Conservation (phyloP, 1,140 invertebrate genomes). For the Solen grandis region DNA sequence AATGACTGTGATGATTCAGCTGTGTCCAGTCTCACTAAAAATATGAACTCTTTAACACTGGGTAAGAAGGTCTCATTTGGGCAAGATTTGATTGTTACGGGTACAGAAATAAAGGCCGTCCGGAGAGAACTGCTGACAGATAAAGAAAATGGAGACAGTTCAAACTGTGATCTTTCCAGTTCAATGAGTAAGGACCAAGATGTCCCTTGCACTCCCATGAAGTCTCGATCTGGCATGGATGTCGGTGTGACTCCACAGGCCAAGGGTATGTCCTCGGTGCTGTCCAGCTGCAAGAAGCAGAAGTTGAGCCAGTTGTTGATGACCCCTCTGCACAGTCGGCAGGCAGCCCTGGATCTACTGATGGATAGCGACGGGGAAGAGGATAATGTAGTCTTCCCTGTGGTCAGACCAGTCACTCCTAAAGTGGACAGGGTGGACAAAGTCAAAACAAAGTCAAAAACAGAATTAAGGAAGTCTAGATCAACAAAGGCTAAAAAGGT, state of each 20-base stretch:
- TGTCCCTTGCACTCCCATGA: background rate
- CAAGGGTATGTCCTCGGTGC: background rate
- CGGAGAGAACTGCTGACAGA: slow-evolving; percentile 10
- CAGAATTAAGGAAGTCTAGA: background rate
- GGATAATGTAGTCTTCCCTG: slow-evolving; percentile 12
- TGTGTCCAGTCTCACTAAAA: no score
- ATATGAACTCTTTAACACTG: background rate
- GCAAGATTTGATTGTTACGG: background rate
- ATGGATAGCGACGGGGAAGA: slow-evolving; percentile 18
- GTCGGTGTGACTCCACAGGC: slow-evolving; percentile 9
- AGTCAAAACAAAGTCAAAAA: slow-evolving; percentile 1
- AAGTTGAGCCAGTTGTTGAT: background rate
- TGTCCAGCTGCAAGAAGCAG: background rate
- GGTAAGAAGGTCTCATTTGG: slow-evolving; percentile 29
- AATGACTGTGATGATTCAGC: no score
- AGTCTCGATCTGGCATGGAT: background rate
- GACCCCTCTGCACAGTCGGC: slow-evolving; percentile 16
- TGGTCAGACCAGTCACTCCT: slow-evolving; percentile 22
- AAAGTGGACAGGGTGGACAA: background rate
- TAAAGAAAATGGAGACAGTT: background rate
- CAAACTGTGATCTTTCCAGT: background rate
- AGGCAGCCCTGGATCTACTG: slow-evolving; percentile 16
- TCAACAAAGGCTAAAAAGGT: background rate
- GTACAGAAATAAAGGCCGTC: background rate
- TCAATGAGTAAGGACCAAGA: background rate